Conservation (phyloP, 2,113 vertebrate genomes). For the Zosterops japonicus region DNA sequence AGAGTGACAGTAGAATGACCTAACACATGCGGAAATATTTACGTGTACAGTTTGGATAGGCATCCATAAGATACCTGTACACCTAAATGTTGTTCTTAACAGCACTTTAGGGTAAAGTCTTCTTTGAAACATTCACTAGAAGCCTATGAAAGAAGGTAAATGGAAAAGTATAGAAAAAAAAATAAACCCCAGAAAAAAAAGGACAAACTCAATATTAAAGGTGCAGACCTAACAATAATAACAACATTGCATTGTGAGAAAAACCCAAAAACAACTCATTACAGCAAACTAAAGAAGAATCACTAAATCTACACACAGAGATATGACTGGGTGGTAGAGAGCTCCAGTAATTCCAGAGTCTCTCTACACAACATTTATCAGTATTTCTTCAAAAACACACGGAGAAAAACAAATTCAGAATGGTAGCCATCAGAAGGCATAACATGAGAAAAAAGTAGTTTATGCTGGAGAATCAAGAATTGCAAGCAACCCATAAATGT, state of each 20-base stretch:
- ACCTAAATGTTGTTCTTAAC: neutral
- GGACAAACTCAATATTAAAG: neutral
- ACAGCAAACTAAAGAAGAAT: neutral
- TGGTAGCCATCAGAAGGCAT: neutral
- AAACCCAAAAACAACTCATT: neutral
- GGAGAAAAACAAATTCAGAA: neutral
- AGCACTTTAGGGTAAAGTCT: neutral
- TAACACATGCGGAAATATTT: neutral
- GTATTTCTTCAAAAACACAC: neutral
- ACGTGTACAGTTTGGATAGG: neutral
- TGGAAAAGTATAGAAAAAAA: neutral
- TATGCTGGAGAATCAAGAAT: neutral
- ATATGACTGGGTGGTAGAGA: neutral
- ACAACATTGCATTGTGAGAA: neutral
- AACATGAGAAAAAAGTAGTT: neutral
- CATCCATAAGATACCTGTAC: neutral
- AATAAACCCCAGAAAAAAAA: neutral
- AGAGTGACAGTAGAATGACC: neutral
- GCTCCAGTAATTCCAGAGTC: neutral
- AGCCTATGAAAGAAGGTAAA: neutral
- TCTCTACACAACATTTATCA: neutral
- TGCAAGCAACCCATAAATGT: neutral
- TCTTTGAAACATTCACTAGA: neutral
- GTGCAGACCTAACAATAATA: neutral
- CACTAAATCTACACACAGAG: neutral